These are phyloP conservation scores for Falco berigora DNA, from an alignment of 2,797 vertebrate genomes.

Conservation along the genomic window DNA sequence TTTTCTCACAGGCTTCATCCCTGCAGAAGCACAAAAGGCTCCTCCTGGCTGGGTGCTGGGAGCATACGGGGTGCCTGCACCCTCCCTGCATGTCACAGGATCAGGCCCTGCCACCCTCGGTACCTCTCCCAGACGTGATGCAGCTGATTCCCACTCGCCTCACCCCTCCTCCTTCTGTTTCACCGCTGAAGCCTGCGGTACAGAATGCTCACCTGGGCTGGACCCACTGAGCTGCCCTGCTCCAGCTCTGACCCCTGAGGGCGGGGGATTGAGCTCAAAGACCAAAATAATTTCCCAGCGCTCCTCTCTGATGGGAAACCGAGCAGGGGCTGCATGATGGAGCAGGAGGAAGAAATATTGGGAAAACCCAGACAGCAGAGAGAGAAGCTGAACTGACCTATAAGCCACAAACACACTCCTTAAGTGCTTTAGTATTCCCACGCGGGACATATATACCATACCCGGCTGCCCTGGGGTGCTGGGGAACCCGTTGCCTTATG, in stretches of 20 bases:
- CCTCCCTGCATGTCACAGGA: not conserved
- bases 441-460: rapidly evolving
- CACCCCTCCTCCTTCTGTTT: not conserved
- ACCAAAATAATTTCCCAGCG: rapidly evolving
- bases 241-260: rapidly evolving
- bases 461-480: not conserved
- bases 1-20: not conserved
- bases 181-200: not conserved
- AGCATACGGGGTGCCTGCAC: not conserved
- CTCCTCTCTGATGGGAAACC: not conserved
- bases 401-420: not conserved
- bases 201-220: not conserved
- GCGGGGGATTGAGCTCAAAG: not conserved
- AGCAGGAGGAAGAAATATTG: not conserved
- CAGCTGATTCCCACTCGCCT: not conserved
- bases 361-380: not conserved
- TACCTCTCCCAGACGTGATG: not conserved
- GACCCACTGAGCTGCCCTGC: not conserved
- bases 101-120: not conserved
- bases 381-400: not conserved
- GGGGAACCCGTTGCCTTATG: not conserved
- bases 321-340: not conserved
- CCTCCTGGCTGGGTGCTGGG: not conserved
- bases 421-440: not conserved
- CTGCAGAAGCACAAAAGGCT: not conserved